Evolutionary conservation across 1,140 invertebrate genomes (phyloP).

Genomic region (Bombus cullumanus): DNA sequence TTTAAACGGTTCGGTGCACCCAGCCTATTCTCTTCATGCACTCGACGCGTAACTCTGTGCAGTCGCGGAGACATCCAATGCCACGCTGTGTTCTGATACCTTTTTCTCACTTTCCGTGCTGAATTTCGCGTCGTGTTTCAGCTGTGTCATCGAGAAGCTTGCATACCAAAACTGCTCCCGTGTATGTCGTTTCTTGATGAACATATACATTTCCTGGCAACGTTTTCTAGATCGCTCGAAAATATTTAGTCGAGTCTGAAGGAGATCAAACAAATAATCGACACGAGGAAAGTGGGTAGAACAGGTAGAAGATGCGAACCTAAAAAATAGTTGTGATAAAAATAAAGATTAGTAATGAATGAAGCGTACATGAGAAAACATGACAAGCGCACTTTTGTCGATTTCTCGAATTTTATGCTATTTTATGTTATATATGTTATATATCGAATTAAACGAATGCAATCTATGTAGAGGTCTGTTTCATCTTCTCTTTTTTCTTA

Average conservation of each 20-base stretch:
- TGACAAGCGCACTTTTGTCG: too few relatives aligned
- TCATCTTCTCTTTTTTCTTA: neutral
- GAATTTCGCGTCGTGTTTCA: conserved; percentile 5
- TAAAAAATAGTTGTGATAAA: neutral
- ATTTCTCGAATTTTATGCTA: too few relatives aligned
- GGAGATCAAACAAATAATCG: neutral
- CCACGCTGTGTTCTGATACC: neutral
- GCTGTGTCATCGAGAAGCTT: neutral
- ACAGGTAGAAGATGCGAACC: conserved; percentile 2
- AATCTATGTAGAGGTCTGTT: too few relatives aligned
- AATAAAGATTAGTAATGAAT: neutral
- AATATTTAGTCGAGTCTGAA: neutral
- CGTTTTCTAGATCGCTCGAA: neutral
- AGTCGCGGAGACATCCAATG: conserved; percentile 25
- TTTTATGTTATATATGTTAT: too few relatives aligned
- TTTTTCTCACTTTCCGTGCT: conserved; percentile 18
- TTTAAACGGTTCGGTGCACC: conserved; percentile 41
- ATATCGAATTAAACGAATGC: too few relatives aligned
- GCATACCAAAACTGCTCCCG: neutral
- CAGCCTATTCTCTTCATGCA: conserved; percentile 8
- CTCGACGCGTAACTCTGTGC: conserved; percentile 5
- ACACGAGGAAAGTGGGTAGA: neutral
- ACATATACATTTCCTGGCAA: neutral
- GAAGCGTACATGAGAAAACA: neutral
- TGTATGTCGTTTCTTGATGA: neutral